Evolutionary conservation across 2,888 invertebrate genomes (phyloP).

Genomic region (Coleophora flavipennella): DNA sequence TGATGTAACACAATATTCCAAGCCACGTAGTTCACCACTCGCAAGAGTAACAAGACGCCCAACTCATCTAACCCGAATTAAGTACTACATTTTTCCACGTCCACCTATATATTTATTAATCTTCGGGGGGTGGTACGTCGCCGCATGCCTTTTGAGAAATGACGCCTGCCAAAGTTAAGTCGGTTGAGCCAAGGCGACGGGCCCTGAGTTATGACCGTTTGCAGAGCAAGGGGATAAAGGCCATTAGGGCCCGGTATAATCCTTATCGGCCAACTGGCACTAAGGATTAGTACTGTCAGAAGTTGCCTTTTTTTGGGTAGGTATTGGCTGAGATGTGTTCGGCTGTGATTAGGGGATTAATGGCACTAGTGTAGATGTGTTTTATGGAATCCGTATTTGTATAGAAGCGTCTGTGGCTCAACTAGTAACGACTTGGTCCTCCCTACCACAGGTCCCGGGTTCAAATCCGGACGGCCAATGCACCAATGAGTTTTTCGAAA

Average conservation of each 20-base stretch:
- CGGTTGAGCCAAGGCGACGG: slow-evolving; percentile 66
- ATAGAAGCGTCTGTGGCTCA: no score
- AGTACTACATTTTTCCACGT: slow-evolving; percentile 68
- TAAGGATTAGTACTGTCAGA: slow-evolving; percentile 70
- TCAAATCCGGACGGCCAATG: no score
- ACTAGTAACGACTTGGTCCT: no score
- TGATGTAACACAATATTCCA: no score
- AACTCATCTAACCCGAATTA: slow-evolving; percentile 61
- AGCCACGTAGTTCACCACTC: background rate
- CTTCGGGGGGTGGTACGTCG: slow-evolving; percentile 53
- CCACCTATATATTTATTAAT: slow-evolving; percentile 70
- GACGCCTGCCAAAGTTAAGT: slow-evolving; percentile 72
- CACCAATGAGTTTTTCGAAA: no score
- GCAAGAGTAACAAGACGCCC: slow-evolving; percentile 40
- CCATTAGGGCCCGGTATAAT: slow-evolving; percentile 67
- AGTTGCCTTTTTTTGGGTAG: slow-evolving; percentile 67
- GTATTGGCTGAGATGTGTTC: slow-evolving; percentile 55
- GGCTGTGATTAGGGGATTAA: slow-evolving; percentile 60
- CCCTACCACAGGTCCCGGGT: no score
- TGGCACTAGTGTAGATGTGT: slow-evolving; percentile 17
- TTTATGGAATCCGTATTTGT: slow-evolving; percentile 9
- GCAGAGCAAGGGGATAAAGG: slow-evolving; percentile 67
- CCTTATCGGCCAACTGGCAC: slow-evolving; percentile 71
- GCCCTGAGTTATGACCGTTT: slow-evolving; percentile 67
- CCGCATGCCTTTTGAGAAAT: slow-evolving; percentile 70